Evolutionary conservation across 2,797 vertebrate genomes (phyloP), one percentile per base, ranked within the genome.

Genomic region (Steatocranus sp.): DNA sequence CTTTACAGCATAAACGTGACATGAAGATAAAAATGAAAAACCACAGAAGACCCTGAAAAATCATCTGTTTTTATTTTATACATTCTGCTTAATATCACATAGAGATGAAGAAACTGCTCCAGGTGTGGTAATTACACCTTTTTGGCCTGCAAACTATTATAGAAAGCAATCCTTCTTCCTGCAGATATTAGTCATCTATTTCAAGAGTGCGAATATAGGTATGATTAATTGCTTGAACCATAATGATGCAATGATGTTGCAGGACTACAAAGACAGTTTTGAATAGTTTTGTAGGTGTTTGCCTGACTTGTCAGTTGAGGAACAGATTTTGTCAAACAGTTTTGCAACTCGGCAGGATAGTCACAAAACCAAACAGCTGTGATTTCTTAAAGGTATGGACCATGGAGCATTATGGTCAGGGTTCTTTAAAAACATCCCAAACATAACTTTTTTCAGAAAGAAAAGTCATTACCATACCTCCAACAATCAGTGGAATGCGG

Each of bases 401-500:
- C 30, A n/a, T 1, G 1, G 30, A 61, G 10, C 2, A 11, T 61
- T 61, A 61, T 61, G 32, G 56, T 12, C 56, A 61, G 18, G 10
- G 6, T 36, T 61, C 11, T 36, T 61, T 36, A 61, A 36, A 61
- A 11, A 49, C 46, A 49, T 78, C n/a, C 38, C 18, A 70, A 46
- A 30, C 41, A 48, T 11, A 73, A 32, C n/a, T 20, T 78, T 46
- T 48, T 61, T 36, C 54, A 78, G 12, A 46, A 17, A 30, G 23
- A 46, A 46, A 46, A 49, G 30, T 32, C 5, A 41, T 66, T 46
- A 46, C 74, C 58, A 20, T 43, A 49, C 30, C 30, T 43, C 14
- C 36, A 82, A 76, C 70, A 61, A 88, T 89, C 83, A 86, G 75
- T 15, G 80, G 83, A 89, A 92, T 93, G 81, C 85, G 15, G 61